Evolutionary conservation across 2,888 invertebrate species (phyloP).

Genomic region (Vanessa cardui): DNA sequence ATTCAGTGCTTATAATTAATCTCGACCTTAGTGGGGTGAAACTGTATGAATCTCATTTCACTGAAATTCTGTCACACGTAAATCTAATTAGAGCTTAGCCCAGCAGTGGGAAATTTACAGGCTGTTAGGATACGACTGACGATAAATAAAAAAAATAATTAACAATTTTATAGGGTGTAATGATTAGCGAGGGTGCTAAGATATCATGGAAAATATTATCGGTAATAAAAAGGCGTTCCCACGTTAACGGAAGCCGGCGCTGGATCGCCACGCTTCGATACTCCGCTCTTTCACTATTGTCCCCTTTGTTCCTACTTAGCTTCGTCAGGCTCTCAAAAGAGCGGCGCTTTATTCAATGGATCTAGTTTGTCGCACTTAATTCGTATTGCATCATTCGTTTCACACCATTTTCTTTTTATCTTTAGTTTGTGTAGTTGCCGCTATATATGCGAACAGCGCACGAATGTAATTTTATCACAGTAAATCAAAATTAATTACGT

Average conservation of each 20-base stretch:
- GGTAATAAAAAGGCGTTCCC: conserved; percentile 69
- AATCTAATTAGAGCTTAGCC: too few relatives aligned
- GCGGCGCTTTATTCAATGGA: conserved; percentile 65
- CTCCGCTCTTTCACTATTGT: conserved; percentile 75
- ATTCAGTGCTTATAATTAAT: too few relatives aligned
- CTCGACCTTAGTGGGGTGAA: too few relatives aligned
- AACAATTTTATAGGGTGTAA: conserved; percentile 17
- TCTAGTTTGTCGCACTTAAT: conserved; percentile 74
- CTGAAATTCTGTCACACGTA: too few relatives aligned
- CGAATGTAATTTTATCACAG: neutral
- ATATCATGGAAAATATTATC: conserved; percentile 56
- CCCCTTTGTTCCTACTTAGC: conserved; percentile 69
- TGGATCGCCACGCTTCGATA: conserved; percentile 76
- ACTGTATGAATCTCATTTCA: too few relatives aligned
- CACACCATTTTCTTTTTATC: conserved; percentile 56
- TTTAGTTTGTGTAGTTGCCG: neutral
- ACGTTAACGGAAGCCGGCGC: conserved; percentile 72
- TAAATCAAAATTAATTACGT: too few relatives aligned
- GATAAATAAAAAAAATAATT: conserved; percentile 24
- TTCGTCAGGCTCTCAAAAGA: conserved; percentile 69
- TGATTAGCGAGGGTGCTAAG: conserved; percentile 43
- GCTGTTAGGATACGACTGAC: too few relatives aligned
- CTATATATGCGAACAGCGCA: neutral
- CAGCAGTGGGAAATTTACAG: too few relatives aligned
- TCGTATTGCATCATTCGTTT: conserved; percentile 73